Base-by-base conservation (phyloP, 1,140 invertebrate species). In the Phortica variegata region DNA sequence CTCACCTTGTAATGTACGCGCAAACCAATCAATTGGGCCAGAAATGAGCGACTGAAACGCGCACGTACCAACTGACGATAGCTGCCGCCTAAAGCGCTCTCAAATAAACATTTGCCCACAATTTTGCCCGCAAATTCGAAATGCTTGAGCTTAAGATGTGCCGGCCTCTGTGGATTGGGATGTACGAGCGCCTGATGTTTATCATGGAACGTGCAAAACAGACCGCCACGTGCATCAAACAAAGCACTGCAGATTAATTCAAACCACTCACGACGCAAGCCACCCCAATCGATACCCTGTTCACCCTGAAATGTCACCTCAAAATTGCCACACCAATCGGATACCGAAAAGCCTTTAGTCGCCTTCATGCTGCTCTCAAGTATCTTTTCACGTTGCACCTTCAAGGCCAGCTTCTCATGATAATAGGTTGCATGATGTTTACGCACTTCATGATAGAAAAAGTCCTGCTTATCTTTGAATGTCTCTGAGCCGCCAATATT, bases 401-500 rank as follows among this genome's bases (percentile, higher is more conserved):
- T 91, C 72, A 96, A 80, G 2, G 84, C 81, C 17, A 94, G 73
- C 70, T 89, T 90, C 61, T 92, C 90, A 72, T 94, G 90, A 63
- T 89, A 87, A 66, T 90, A 86, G 54, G 88, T 89, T 56, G 87
- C 85, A 79, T 89, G 90, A 71, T 86, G 86, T 60, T 91, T 91
- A 59, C 92, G 80, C 36, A 96, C 85, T 81, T 95, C 91, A 73
- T 92, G 91, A 77, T 95, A 93, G 78, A 96, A 95, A 78, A 93
- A 95, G 62, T 93, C 90, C 78, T 94, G 90, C 73, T 96, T 96
- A 73, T 95, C 93, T 78, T 93, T 91, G 69, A 97, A 97, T 19
- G 92, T 93, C 79, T 96, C 93, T 18, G 91, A 94, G 5, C 93
- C 93, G 39, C 93, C 93, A 66, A 95, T 95, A 79, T 95, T 95